A percentile compares a stretch with the other conserved stretches of the same genome.
phyloP scores from a whole-genome alignment of 2,888 invertebrate genomes.

The Microplitis deprimator region DNA sequence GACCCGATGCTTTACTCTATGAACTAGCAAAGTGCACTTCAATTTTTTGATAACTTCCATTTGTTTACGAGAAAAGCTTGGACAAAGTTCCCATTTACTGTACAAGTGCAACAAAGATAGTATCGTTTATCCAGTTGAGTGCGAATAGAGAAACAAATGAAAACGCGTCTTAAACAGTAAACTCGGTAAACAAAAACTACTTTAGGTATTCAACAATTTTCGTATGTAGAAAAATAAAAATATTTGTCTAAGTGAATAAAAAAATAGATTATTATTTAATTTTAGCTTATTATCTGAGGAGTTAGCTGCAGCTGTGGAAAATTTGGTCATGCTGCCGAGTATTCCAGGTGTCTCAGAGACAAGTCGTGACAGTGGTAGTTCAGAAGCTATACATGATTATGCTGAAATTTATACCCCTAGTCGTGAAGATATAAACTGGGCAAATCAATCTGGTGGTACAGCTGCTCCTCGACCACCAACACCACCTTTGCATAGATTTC shows the following conservation, averaged over 20 bases:
- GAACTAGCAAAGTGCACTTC: too few relatives aligned
- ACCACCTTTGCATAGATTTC: conserved; percentile 91
- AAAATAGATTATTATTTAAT: conserved; percentile 22
- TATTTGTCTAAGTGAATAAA: neutral
- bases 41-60: too few relatives aligned
- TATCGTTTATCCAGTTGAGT: too few relatives aligned
- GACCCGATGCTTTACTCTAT: too few relatives aligned
- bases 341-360: conserved; percentile 63
- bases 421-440: conserved; percentile 77
- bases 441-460: conserved; percentile 72
- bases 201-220: neutral
- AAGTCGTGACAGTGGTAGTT: conserved; percentile 66
- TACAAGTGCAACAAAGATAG: too few relatives aligned
- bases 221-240: conserved; percentile 10
- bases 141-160: too few relatives aligned
- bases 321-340: conserved; percentile 72
- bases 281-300: conserved; percentile 71
- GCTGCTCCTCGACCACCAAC: conserved; percentile 82
- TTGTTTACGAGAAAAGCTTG: too few relatives aligned
- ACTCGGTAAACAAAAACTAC: neutral
- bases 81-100: too few relatives aligned
- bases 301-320: conserved; percentile 76
- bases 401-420: conserved; percentile 96
- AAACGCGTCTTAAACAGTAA: too few relatives aligned
- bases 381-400: conserved; percentile 85